phyloP scores from a whole-genome alignment of 2,113 vertebrate species.

The Erpornis zantholeuca region DNA sequence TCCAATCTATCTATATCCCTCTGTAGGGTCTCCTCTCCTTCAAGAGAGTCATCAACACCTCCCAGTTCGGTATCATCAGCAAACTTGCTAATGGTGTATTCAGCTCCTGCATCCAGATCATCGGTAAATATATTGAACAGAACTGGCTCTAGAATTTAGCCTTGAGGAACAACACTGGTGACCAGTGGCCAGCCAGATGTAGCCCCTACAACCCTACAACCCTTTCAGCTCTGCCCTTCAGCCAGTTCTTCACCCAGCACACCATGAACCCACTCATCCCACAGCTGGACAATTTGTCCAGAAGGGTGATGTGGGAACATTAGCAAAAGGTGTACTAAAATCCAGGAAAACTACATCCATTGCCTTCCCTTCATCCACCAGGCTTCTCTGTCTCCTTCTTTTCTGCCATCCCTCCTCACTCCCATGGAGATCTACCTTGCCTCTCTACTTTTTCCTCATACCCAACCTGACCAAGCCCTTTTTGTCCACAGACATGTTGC shows the following conservation, averaged over 20 bases:
- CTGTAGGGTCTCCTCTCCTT: background rate
- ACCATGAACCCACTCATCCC: background rate
- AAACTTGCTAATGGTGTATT: background rate
- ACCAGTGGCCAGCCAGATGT: background rate
- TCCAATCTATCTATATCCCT: background rate
- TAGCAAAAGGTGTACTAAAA: background rate
- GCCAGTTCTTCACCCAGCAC: background rate
- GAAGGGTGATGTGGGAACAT: background rate
- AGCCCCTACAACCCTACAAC: background rate
- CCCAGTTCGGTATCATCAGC: background rate
- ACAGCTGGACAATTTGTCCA: background rate
- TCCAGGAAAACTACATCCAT: background rate
- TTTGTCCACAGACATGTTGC: background rate
- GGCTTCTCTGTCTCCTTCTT: background rate
- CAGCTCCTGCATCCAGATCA: background rate
- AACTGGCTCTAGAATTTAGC: background rate
- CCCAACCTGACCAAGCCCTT: background rate
- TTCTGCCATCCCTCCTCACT: background rate
- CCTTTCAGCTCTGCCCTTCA: background rate
- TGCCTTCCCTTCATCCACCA: background rate
- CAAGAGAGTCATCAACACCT: background rate
- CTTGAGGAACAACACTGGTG: background rate
- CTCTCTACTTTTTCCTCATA: background rate
- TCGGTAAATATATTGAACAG: background rate
- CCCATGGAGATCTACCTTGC: background rate